Evolutionary conservation across 2,888 invertebrate genomes (phyloP), one percentile per base, ranked within the genome.

Genomic region (Doris montereyensis): DNA sequence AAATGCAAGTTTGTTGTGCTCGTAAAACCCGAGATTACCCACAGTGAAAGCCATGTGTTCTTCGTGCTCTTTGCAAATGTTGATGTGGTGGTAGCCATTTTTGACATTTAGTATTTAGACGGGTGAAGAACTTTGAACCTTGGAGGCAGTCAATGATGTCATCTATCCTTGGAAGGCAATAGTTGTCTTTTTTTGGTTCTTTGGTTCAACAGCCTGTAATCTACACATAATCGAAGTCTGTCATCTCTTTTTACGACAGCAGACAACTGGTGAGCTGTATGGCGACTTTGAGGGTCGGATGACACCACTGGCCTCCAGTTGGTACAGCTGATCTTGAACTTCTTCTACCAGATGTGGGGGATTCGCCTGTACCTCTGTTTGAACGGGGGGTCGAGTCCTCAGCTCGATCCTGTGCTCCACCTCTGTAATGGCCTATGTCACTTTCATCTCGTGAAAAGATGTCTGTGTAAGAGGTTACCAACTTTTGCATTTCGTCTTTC

Each of bases 261-360:
- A 41, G 4, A 85, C 79, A 10, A 84, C 72, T 24, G 81, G 82
- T 13, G 80, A 82, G 2, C 82, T 60, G 67, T 75, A 82, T 13
- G 83, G 84, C 28, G 78, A 77, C 28, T 81, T 67, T 0, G 82
- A 81, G 0, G 65, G 67, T 34, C 83, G 62, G 3, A 84, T 84
- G n/a, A 84, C 68, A 17, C 82, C 83, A 35, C 72, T 70, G 13
- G 58, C 70, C 26, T 85, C 70, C 2, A 85, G 71, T 41, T 84
- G 80, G 67, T 84, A 77, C 0, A 85, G 32, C 65, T 85, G 83
- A 1, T 76, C 32, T 28, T 77, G 34, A 1, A 84, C 83, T 68
- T 84, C 83, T 21, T 83, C 78, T 30, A 73, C 75, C 84, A 85
- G 83, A 82, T 82, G 17, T n/a, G n/a, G n/a, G 78, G 83, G 32